Conservation (phyloP, 2,113 vertebrate genomes). For the Myanophis thanlyinensis region DNA sequence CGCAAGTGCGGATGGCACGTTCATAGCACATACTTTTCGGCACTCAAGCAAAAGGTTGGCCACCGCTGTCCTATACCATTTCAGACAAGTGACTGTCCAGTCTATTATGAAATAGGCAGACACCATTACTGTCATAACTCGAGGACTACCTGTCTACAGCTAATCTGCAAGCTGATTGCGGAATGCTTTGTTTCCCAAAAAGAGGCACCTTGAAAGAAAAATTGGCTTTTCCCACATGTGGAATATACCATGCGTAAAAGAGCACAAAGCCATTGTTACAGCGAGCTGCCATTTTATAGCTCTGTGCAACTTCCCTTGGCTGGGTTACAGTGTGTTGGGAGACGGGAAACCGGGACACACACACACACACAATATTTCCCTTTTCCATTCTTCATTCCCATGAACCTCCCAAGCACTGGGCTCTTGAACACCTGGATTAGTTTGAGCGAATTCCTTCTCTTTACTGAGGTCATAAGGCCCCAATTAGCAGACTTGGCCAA, state of each 20-base stretch:
- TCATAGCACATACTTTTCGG: too few species aligned
- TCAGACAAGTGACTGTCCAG: too few species aligned
- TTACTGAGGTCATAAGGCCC: neutral
- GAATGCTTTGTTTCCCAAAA: neutral
- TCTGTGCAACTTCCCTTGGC: neutral
- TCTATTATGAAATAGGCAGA: neutral
- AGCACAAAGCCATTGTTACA: neutral
- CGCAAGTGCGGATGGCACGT: too few species aligned
- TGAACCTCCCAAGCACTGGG: neutral
- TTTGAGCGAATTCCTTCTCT: neutral
- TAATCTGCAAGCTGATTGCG: neutral
- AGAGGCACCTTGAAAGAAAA: neutral
- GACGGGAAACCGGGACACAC: neutral
- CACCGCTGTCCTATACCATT: too few species aligned
- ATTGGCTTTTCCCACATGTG: neutral
- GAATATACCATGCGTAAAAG: neutral
- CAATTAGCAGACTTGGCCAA: neutral
- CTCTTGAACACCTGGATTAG: neutral
- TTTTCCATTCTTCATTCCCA: neutral
- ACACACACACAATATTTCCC: neutral
- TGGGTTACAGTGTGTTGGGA: neutral
- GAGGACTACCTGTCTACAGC: neutral
- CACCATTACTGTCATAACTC: neutral
- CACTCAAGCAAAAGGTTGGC: too few species aligned
- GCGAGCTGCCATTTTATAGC: neutral